Evolutionary conservation across 2,113 vertebrate species (phyloP).

Genomic region (Notechis scutatus): DNA sequence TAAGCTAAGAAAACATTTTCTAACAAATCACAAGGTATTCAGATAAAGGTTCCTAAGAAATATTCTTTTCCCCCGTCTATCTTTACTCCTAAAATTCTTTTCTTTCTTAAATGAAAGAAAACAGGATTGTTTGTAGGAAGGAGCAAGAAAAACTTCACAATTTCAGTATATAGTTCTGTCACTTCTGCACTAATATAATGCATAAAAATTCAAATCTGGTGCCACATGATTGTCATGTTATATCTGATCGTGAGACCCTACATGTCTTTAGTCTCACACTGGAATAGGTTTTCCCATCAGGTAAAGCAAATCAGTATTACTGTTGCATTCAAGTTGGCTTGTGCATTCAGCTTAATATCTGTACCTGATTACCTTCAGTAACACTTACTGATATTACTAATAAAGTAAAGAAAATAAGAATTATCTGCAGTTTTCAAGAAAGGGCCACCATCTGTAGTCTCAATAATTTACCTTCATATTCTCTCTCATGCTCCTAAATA

Average conservation of each 20-base stretch:
- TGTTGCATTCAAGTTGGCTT: not conserved
- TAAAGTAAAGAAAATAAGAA: not conserved
- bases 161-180: not conserved
- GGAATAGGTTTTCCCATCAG: not conserved
- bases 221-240: not conserved
- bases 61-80: not conserved
- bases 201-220: not conserved
- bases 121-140: not conserved
- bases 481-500: not conserved
- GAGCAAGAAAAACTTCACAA: not conserved
- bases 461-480: not conserved
- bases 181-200: not conserved
- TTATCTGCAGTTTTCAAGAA: not conserved
- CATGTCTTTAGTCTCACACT: not conserved
- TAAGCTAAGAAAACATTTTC: not conserved
- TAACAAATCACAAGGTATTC: not conserved
- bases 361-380: not conserved
- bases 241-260: not conserved
- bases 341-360: not conserved
- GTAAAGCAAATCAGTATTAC: not conserved
- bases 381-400: not conserved
- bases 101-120: not conserved
- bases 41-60: not conserved
- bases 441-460: not conserved
- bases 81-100: not conserved